Percentiles rank a stretch among this genome's conserved stretches.
phyloP scores from a whole-genome alignment of 2,113 vertebrate genomes.

The Antechinus flavipes region DNA sequence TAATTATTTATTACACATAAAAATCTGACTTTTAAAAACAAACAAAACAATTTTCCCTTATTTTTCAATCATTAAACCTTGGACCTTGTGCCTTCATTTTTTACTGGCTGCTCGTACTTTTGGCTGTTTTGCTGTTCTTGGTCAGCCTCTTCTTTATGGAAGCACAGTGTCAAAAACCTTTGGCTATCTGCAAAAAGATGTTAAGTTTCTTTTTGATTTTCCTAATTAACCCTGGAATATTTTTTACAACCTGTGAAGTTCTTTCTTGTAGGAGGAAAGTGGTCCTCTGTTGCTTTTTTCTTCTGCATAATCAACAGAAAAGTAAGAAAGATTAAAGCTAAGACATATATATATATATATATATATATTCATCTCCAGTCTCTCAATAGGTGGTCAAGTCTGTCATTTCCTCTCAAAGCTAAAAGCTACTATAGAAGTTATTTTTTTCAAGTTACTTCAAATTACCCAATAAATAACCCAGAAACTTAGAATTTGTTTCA shows the following conservation, averaged over 20 bases:
- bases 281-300: constrained; percentile 30
- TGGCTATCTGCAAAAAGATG: background rate
- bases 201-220: background rate
- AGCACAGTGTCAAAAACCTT: background rate
- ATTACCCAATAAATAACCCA: background rate
- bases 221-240: background rate
- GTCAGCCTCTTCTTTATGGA: background rate
- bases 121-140: background rate
- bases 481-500: background rate
- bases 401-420: background rate
- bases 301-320: background rate
- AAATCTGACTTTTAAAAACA: background rate
- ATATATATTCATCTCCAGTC: background rate
- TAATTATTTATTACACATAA: background rate
- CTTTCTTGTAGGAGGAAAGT: background rate
- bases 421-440: background rate
- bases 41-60: background rate
- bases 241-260: background rate
- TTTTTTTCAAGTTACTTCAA: background rate
- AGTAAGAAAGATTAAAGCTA: background rate
- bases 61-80: background rate
- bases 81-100: background rate
- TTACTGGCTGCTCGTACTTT: background rate
- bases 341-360: background rate
- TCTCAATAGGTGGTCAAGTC: background rate